phyloP scores from a whole-genome alignment of 2,113 vertebrate species.

The Prinia subflava region DNA sequence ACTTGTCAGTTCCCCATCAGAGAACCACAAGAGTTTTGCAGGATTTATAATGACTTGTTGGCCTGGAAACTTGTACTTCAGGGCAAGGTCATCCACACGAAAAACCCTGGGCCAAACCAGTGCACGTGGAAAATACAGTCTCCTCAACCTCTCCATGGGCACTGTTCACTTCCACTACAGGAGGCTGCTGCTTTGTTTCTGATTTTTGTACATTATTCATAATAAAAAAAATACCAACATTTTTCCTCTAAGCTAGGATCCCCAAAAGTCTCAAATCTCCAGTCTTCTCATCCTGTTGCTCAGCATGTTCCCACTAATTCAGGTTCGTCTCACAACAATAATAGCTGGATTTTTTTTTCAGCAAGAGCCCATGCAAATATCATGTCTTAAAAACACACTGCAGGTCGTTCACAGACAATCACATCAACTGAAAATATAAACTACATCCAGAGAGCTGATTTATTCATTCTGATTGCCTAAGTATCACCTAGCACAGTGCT shows the following conservation, averaged over 20 bases:
- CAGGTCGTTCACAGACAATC: not conserved
- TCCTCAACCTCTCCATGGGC: not conserved
- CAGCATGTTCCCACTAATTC: not conserved
- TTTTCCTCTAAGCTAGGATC: not conserved
- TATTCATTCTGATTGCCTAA: not conserved
- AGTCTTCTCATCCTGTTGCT: not conserved
- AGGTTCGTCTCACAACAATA: not conserved
- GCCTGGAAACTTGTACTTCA: not conserved
- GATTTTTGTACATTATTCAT: not conserved
- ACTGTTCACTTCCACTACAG: not conserved
- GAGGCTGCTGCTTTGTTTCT: not conserved
- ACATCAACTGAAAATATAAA: not conserved
- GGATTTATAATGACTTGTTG: not conserved
- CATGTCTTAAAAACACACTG: not conserved
- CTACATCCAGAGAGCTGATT: not conserved
- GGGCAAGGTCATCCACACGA: not conserved
- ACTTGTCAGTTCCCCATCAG: not conserved
- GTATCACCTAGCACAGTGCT: not conserved
- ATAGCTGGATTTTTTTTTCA: not conserved
- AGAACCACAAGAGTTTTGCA: not conserved
- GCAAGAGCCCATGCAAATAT: not conserved
- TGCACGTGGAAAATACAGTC: not conserved
- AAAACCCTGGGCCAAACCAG: not conserved
- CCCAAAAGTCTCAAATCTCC: not conserved
- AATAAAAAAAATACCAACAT: not conserved